Percentiles rank a stretch among this genome's conserved stretches.
These are phyloP conservation scores for Marisa cornuarietis DNA, from an alignment of 1,140 invertebrate species.

Conservation along the genomic window DNA sequence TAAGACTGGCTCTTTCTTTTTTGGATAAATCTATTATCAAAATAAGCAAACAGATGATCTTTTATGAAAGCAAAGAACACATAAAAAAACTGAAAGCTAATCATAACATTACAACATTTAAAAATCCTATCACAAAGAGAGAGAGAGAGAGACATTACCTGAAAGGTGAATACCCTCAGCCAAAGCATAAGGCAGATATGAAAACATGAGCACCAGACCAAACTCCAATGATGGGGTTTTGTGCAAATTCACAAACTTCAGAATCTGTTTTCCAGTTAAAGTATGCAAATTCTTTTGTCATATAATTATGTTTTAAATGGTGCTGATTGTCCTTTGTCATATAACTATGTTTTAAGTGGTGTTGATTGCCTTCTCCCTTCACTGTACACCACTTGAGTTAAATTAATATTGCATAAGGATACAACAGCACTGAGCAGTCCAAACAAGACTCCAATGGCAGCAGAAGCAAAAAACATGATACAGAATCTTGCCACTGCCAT, in stretches of 20 bases:
- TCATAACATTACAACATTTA: not conserved
- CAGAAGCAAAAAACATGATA: conserved; percentile 98
- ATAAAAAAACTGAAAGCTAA: not conserved
- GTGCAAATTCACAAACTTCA: conserved; percentile 95
- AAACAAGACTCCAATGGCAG: conserved; percentile 95
- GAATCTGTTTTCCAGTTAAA: conserved; percentile 61
- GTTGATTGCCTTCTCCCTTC: too few relatives aligned
- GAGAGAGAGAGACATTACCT: conserved; percentile 70
- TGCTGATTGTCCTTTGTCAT: too few relatives aligned
- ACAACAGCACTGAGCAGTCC: conserved; percentile 92
- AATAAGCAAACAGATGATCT: not conserved
- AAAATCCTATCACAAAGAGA: not conserved
- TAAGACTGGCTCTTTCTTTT: too few relatives aligned
- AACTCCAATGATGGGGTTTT: conserved; percentile 99
- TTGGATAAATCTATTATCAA: too few relatives aligned
- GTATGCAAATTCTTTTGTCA: conserved; percentile 22
- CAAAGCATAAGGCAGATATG: conserved; percentile 96
- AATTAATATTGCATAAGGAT: conserved; percentile 46
- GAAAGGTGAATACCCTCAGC: conserved; percentile 97
- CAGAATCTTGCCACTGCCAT: conserved; percentile 90
- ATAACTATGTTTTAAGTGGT: too few relatives aligned
- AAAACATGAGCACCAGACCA: conserved; percentile 97
- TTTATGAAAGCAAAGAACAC: not conserved
- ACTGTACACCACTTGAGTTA: too few relatives aligned
- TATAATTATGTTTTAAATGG: too few relatives aligned